Percentiles rank a stretch among this genome's conserved stretches.
Evolutionary conservation across 2,888 invertebrate genomes (phyloP).

Genomic region (Phortica okadai): DNA sequence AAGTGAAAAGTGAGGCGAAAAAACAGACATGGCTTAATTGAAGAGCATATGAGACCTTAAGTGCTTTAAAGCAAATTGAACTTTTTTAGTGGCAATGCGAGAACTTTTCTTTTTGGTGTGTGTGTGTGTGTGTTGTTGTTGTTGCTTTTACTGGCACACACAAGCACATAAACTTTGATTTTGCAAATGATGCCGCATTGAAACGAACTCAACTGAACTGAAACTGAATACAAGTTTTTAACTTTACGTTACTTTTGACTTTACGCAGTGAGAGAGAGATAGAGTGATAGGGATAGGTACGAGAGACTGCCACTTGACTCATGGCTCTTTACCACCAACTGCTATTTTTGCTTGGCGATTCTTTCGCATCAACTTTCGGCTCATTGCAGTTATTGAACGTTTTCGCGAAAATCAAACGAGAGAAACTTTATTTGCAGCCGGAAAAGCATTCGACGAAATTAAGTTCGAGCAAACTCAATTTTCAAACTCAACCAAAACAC

Average conservation of each 20-base stretch:
- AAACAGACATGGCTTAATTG: background rate
- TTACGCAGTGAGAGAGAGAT: too few species aligned
- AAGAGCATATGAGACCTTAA: background rate
- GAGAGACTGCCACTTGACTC: too few species aligned
- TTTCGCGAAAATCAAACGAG: background rate
- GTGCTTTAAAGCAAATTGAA: background rate
- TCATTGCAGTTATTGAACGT: background rate
- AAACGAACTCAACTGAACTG: background rate
- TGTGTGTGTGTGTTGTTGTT: too few species aligned
- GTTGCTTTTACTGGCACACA: too few species aligned
- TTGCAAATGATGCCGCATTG: background rate
- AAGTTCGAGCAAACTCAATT: background rate
- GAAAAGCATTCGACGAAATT: background rate
- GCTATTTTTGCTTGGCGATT: too few species aligned
- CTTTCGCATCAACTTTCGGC: background rate
- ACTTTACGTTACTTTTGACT: too few species aligned
- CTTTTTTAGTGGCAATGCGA: too few species aligned
- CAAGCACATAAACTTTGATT: too few species aligned
- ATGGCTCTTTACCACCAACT: too few species aligned
- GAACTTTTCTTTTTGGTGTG: too few species aligned
- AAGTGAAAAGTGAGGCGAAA: background rate
- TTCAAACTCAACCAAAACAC: background rate
- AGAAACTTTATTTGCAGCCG: slow-evolving; percentile 4
- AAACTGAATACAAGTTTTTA: too few species aligned
- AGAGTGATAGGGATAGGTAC: too few species aligned